Evolutionary conservation across 2,888 invertebrate species (phyloP).

Genomic region (Exocentrus adspersus): DNA sequence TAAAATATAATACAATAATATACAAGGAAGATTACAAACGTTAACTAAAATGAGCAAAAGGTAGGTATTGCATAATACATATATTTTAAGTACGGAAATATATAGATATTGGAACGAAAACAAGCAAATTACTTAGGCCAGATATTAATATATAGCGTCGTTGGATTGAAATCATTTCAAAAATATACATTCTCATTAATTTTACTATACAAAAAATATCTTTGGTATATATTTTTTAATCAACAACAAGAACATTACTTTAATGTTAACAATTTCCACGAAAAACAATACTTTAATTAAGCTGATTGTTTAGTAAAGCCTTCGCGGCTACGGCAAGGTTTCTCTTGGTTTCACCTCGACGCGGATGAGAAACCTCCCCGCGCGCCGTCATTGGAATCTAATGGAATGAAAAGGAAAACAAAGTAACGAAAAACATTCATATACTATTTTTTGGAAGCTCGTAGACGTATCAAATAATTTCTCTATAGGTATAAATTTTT

Average conservation of each 20-base stretch:
- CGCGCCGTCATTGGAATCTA: not conserved
- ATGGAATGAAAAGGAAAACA: conserved; percentile 38
- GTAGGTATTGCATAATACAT: conserved; percentile 41
- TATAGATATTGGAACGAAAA: conserved; percentile 43
- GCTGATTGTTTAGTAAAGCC: conserved; percentile 41
- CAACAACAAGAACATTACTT: conserved; percentile 58
- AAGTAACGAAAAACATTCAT: not conserved
- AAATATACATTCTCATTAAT: conserved; percentile 58
- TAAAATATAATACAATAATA: conserved; percentile 41
- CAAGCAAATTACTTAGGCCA: conserved; percentile 40
- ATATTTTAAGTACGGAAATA: conserved; percentile 49
- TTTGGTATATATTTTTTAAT: conserved; percentile 62
- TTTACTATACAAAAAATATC: conserved; percentile 62
- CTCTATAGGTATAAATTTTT: conserved; percentile 17
- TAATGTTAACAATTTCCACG: conserved; percentile 50
- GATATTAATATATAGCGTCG: conserved; percentile 46
- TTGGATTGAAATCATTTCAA: conserved; percentile 51
- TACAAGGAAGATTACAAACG: conserved; percentile 51
- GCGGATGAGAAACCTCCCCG: conserved; percentile 4
- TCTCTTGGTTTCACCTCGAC: conserved; percentile 3
- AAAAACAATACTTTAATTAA: conserved; percentile 45
- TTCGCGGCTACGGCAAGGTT: conserved; percentile 25
- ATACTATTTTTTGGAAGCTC: conserved; percentile 48
- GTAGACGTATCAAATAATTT: conserved; percentile 34
- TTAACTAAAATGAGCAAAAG: conserved; percentile 49